These are phyloP conservation scores for Oncorhynchus clarkii DNA, from an alignment of 2,113 vertebrate genomes.

Conservation along the genomic window DNA sequence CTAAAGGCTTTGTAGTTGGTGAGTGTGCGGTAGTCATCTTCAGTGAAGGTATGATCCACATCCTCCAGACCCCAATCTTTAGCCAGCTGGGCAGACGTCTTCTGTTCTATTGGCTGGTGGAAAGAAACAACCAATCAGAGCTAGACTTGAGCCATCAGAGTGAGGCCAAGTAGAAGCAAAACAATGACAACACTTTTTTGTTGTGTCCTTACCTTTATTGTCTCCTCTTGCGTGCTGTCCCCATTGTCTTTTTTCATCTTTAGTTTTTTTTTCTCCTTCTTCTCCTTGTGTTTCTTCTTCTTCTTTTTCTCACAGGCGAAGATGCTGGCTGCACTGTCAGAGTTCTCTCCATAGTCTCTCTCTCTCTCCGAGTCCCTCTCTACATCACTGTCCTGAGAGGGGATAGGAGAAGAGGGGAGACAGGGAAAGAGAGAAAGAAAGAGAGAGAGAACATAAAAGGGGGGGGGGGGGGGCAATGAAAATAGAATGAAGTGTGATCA, in stretches of 20 bases:
- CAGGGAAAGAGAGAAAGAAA: too few species aligned
- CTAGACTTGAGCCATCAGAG: too few species aligned
- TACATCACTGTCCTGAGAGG: conserved; percentile 84
- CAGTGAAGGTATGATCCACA: conserved; percentile 88
- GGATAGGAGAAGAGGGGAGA: neutral
- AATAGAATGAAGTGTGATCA: too few species aligned
- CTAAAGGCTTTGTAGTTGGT: conserved; percentile 96
- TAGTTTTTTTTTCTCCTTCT: conserved; percentile 91
- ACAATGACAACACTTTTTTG: neutral
- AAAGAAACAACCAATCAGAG: conserved; percentile 28
- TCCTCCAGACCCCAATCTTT: conserved; percentile 91
- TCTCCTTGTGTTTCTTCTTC: conserved; percentile 91
- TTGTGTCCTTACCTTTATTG: conserved; percentile 72
- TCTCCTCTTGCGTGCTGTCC: conserved; percentile 80
- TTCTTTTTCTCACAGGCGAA: conserved; percentile 85
- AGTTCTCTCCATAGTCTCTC: conserved; percentile 82
- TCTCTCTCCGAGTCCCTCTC: conserved; percentile 86
- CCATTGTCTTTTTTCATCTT: conserved; percentile 89
- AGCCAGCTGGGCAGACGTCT: conserved; percentile 86
- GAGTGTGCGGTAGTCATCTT: conserved; percentile 89
- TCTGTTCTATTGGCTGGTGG: conserved; percentile 83
- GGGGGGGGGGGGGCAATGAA: too few species aligned
- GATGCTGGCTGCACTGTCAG: conserved; percentile 85
- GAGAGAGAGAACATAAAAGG: too few species aligned
- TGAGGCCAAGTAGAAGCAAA: neutral